phyloP scores from a whole-genome alignment of 2,888 invertebrate genomes.

The Pelosia muscerda region DNA sequence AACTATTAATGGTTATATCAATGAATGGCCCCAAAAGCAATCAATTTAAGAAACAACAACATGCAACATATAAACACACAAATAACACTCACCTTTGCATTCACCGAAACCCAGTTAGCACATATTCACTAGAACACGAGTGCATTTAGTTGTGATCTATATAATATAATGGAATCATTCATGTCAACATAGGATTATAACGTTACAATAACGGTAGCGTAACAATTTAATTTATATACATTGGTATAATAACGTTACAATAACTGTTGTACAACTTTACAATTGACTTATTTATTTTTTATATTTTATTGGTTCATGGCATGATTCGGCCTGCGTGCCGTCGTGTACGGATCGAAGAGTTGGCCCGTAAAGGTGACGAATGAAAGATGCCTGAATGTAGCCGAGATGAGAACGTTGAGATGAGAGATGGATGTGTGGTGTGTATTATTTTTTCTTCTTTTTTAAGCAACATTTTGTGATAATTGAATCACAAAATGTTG shows the following conservation, averaged over 20 bases:
- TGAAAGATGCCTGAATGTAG: too few species aligned
- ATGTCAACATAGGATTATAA: background rate
- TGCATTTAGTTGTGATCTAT: conserved; percentile 11
- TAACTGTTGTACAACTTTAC: background rate
- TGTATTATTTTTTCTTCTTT: too few species aligned
- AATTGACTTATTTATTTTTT: background rate
- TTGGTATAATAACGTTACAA: background rate
- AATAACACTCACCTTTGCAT: conserved; percentile 30
- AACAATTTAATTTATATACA: too few species aligned
- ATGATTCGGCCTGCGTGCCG: too few species aligned
- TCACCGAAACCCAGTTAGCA: conserved; percentile 42
- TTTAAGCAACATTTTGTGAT: too few species aligned
- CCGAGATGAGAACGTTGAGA: too few species aligned
- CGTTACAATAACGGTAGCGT: too few species aligned
- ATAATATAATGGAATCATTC: background rate
- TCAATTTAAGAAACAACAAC: conserved; percentile 13
- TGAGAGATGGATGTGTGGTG: too few species aligned
- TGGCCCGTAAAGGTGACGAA: too few species aligned
- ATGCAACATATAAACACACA: conserved; percentile 42
- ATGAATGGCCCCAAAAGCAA: background rate
- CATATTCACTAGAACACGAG: conserved; percentile 29
- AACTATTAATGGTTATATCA: background rate
- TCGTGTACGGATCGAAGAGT: too few species aligned
- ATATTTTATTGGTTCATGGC: too few species aligned
- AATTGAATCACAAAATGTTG: too few species aligned